Conservation (phyloP, 2,888 invertebrate genomes). For the Platypus cylindrus region DNA sequence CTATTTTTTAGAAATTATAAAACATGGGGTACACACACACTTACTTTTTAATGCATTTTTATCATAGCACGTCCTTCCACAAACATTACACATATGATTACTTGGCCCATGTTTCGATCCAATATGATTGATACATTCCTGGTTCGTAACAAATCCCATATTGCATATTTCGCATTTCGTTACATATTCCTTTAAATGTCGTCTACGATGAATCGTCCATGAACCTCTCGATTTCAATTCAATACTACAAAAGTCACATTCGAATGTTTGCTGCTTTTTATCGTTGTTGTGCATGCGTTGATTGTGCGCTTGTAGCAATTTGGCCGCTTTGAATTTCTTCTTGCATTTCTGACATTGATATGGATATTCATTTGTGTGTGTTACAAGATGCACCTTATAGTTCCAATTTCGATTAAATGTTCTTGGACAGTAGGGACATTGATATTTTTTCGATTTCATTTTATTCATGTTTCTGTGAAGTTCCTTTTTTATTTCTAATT, state of each 20-base stretch:
- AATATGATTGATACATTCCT: constrained; percentile 25
- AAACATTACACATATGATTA: constrained; percentile 23
- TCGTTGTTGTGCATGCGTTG: constrained; percentile 10
- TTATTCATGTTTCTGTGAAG: not conserved
- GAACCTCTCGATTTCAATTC: constrained; percentile 32
- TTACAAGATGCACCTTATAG: constrained; percentile 29
- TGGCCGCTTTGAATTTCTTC: constrained; percentile 28
- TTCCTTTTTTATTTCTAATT: constrained; percentile 2
- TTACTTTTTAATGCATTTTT: constrained; percentile 20
- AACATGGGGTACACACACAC: not conserved
- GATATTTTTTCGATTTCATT: no score
- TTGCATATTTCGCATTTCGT: constrained; percentile 35
- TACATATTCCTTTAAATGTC: constrained; percentile 41
- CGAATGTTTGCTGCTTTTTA: constrained; percentile 9
- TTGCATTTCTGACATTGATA: constrained; percentile 29
- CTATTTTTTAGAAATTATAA: not conserved
- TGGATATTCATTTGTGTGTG: constrained; percentile 26
- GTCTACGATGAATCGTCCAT: constrained; percentile 38
- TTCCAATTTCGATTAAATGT: constrained; percentile 31
- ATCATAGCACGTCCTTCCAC: constrained; percentile 24
- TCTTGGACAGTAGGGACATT: constrained; percentile 33
- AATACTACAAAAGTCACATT: constrained; percentile 44
- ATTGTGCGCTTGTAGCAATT: constrained; percentile 15
- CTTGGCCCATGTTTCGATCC: constrained; percentile 22
- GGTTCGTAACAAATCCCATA: constrained; percentile 23